Percentiles rank a stretch among this genome's conserved stretches.
These are phyloP conservation scores for Bostrychus sinensis DNA, from an alignment of 2,113 vertebrate species.

Conservation along the genomic window DNA sequence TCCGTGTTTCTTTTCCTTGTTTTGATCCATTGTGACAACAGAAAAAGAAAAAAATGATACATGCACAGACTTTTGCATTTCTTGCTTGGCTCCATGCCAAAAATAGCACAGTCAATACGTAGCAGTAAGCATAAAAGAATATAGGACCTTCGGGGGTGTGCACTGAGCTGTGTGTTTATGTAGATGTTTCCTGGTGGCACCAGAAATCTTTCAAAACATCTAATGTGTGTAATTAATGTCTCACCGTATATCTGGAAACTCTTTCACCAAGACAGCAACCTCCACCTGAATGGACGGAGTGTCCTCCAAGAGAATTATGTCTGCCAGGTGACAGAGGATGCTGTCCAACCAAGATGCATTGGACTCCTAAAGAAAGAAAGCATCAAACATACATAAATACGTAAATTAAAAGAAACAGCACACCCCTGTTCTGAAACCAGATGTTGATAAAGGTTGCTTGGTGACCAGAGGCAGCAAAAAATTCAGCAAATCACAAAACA, in stretches of 20 bases:
- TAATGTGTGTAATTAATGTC: constrained; percentile 31
- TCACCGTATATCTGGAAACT: constrained; percentile 92
- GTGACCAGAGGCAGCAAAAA: background rate
- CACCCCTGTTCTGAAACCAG: too few relatives aligned
- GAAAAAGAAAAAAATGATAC: constrained; percentile 34
- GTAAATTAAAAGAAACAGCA: too few relatives aligned
- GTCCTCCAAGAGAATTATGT: constrained; percentile 90
- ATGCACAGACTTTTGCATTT: constrained; percentile 28
- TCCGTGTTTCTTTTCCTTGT: constrained; percentile 68
- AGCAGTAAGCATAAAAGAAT: constrained; percentile 54
- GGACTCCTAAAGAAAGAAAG: constrained; percentile 80
- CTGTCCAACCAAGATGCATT: constrained; percentile 85
- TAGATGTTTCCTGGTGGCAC: constrained; percentile 44
- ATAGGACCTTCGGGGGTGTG: constrained; percentile 38
- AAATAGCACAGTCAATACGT: constrained; percentile 57
- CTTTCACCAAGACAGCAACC: constrained; percentile 86
- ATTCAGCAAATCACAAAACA: constrained; percentile 45
- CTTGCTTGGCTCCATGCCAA: constrained; percentile 35
- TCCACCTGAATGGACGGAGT: constrained; percentile 91
- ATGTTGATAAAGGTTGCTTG: background rate
- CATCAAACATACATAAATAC: background rate
- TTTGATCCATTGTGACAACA: constrained; percentile 71
- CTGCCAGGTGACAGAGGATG: constrained; percentile 84
- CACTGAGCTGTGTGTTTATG: constrained; percentile 38
- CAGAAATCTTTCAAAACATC: constrained; percentile 10